Base-by-base conservation (phyloP, 1,140 invertebrate genomes). In the Drosophila littoralis region DNA sequence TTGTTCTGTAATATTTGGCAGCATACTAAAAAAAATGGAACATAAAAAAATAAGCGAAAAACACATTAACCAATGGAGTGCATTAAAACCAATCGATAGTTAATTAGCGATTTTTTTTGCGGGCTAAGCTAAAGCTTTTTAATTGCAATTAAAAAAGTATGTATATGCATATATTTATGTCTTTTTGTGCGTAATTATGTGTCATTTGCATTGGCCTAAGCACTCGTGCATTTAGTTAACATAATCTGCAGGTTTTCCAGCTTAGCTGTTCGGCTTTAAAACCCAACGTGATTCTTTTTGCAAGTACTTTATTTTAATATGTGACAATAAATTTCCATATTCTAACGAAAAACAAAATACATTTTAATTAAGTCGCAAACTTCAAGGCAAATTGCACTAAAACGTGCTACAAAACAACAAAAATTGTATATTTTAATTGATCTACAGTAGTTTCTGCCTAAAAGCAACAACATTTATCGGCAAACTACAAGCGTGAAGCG, bases 71-170 rank as follows among this genome's bases (percentile, higher is more conserved):
- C 9, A 68, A 68, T 33, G 10, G 13, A 63, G 33, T 45, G 50
- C 15, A 40, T 38, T 42, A 63, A 71, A 60, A 60, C 33, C 83
- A 88, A 86, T 86, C 83, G 72, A 88, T 88, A 86, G 83, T 83
- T 83, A 86, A 86, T 86, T 86, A 86, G 79, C 73, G 58, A 57
- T 59, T 88, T 50, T 73, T 52, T 67, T 28, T 42, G 9, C 10
- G 38, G 17, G 13, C 52, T 51, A 13, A 33, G 28, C 50, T n/a
- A 12, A 48, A 52, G 66, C 61, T 22, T 63, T 71, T 72, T 63
- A 67, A 79, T 79, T 79, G 51, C 67, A 65, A 70, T 75, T 52
- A 42, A 77, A 58, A 68, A 55, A 48, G 33, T 43, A 13, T 28
- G 15, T 45, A 22, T 57, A 32, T n/a, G n/a, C 8, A 48, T 48